phyloP scores from a whole-genome alignment of 2,888 invertebrate species.

The Choristoneura rosaceana region DNA sequence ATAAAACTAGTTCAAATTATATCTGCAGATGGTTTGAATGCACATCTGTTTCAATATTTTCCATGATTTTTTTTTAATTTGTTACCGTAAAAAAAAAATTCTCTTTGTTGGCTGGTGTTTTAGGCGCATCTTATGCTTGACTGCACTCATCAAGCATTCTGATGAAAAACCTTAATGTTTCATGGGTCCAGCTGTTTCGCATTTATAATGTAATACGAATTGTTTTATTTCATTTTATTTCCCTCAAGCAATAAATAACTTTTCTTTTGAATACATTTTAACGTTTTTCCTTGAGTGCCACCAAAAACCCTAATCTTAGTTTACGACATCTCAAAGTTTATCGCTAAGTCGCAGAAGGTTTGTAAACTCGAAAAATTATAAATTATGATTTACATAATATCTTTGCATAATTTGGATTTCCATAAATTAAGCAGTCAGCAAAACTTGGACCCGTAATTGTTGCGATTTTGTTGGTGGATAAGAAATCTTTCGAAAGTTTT shows the following conservation, averaged over 20 bases:
- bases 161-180: no score
- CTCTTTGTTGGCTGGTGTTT: no score
- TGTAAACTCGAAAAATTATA: constrained; percentile 21
- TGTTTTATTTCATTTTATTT: neutral
- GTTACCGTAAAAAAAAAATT: no score
- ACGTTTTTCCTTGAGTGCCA: neutral
- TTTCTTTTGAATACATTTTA: neutral
- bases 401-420: constrained; percentile 27
- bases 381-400: constrained; percentile 26
- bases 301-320: constrained; percentile 7
- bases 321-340: constrained; percentile 32
- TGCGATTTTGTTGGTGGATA: neutral
- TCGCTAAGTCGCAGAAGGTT: constrained; percentile 7
- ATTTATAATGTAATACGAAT: no score
- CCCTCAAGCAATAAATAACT: neutral
- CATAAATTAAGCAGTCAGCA: constrained; percentile 14
- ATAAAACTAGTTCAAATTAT: no score
- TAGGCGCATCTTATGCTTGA: no score
- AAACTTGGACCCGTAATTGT: constrained; percentile 6
- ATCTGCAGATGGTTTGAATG: no score
- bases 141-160: no score
- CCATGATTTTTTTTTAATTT: no score
- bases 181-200: no score
- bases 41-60: no score
- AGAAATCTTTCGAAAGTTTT: no score